These are phyloP conservation scores for Taphrorychus bicolor DNA, from an alignment of 2,888 invertebrate species.

Conservation along the genomic window DNA sequence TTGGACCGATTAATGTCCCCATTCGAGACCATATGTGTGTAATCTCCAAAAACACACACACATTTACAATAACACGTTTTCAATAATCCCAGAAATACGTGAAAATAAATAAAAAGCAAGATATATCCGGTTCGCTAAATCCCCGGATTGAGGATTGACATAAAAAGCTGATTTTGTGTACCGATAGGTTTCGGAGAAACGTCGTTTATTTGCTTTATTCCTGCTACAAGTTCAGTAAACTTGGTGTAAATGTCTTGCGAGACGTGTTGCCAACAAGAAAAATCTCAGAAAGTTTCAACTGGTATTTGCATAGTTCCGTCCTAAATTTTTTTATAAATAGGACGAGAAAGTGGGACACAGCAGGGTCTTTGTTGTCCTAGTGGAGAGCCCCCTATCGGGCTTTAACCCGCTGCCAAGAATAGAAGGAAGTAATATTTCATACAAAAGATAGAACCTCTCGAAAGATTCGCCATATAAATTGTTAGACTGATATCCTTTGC, in stretches of 20 bases:
- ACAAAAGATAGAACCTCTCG: neutral
- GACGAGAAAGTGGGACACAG: neutral
- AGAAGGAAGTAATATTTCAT: neutral
- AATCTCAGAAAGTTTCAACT: neutral
- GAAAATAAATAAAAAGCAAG: neutral
- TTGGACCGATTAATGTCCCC: neutral
- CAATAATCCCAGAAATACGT: neutral
- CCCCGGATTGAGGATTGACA: neutral
- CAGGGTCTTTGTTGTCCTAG: neutral
- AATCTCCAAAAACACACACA: neutral
- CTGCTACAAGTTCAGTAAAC: neutral
- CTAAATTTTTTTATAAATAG: too few relatives aligned
- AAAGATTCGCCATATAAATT: conserved; percentile 11
- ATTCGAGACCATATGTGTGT: neutral
- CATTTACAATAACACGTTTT: neutral
- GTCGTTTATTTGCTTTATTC: conserved; percentile 1
- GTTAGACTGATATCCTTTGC: conserved; percentile 1
- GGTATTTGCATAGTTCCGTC: too few relatives aligned
- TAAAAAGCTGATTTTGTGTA: conserved; percentile 5
- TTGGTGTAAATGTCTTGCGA: neutral
- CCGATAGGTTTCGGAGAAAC: conserved; percentile 4
- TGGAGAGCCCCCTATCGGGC: neutral
- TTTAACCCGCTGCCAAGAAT: neutral
- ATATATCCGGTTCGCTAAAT: neutral
- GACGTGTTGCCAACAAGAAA: neutral